Percentiles rank a stretch among this genome's conserved stretches.
Evolutionary conservation across 2,888 invertebrate species (phyloP).

Genomic region (Sarcophaga carnaria): DNA sequence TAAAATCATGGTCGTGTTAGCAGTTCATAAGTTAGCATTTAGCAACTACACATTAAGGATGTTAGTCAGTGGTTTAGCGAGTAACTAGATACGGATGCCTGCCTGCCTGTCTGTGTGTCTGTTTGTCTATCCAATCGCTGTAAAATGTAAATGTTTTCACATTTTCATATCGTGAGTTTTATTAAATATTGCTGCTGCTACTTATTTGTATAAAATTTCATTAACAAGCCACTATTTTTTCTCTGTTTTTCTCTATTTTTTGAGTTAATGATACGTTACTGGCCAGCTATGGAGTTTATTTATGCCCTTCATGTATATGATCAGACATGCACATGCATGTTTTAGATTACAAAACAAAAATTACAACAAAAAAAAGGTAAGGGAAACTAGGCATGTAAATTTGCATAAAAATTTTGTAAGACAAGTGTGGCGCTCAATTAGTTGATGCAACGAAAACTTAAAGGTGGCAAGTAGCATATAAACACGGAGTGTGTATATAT

Average conservation of each 20-base stretch:
- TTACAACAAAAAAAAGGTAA: not conserved
- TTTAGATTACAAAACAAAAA: not conserved
- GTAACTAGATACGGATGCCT: not conserved
- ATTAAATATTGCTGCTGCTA: slow-evolving; percentile 19
- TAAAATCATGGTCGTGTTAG: slow-evolving; percentile 40
- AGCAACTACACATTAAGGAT: not conserved
- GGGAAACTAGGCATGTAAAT: slow-evolving; percentile 7
- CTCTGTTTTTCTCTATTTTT: too few species aligned
- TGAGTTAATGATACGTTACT: not conserved
- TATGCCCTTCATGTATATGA: not conserved
- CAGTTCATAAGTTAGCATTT: slow-evolving; percentile 29
- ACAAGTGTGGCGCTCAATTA: slow-evolving; percentile 31
- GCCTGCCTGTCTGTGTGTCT: too few species aligned
- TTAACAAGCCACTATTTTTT: slow-evolving; percentile 21
- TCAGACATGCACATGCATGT: slow-evolving; percentile 10
- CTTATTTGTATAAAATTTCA: slow-evolving; percentile 43
- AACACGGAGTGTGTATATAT: not conserved
- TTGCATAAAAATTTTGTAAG: not conserved
- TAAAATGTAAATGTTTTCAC: not conserved
- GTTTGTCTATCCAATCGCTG: not conserved
- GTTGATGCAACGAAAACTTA: slow-evolving; percentile 5
- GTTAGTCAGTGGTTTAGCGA: not conserved
- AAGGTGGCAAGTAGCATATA: not conserved
- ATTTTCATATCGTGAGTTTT: slow-evolving; percentile 23
- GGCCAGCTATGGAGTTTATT: not conserved